Base-by-base conservation (phyloP, 64 coral and sea anemone species). In the Dendronephthya gigantea region DNA sequence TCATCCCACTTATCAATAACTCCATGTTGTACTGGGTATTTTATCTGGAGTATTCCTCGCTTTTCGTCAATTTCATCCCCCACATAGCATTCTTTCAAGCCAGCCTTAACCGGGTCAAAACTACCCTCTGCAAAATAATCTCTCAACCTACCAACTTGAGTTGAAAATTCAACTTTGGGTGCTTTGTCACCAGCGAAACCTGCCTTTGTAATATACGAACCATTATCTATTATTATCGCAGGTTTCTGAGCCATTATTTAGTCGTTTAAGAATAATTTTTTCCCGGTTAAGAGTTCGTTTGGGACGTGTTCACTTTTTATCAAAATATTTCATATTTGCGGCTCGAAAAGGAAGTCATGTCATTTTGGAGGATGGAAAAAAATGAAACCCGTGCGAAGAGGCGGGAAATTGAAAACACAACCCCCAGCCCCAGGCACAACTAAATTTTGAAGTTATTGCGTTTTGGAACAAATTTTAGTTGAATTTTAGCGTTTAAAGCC, bases 1-100 rank as follows among this genome's bases (percentile, higher is more conserved):
- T 76, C 69, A 35, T 76, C 69, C 69, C 69, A 76, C 6, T 79
- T 79, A 36, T 79, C 15, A 35, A 79, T 79, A 79, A 79, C 72
- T 28, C 72, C 72, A 33, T 35, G 72, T 35, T 79, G 30, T 36
- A 79, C 72, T 0, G 72, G 72, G 28, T 79, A 79, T 79, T 16
- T 3, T 39, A 79, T 33, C 5, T 7, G 2, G 36, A 79, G 72
- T 17, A 79, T 39, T 16, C 32, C 31, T 19, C 72, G 34, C 37
- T 35, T 79, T 16, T 19, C 72, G 15, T 36, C 14, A 33, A 29
- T 33, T 33, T 79, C 72, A 29, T 79, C 7, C 7, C 72, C 72
- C 9, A 79, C 10, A 29, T 79, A 79, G 15, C 14, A 36, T 12
- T 79, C 72, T 35, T 79, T 39, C 25, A 79, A 8, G 9, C 31